Evolutionary conservation across 2,797 vertebrate species (phyloP).

Genomic region (Pipistrellus kuhlii): DNA sequence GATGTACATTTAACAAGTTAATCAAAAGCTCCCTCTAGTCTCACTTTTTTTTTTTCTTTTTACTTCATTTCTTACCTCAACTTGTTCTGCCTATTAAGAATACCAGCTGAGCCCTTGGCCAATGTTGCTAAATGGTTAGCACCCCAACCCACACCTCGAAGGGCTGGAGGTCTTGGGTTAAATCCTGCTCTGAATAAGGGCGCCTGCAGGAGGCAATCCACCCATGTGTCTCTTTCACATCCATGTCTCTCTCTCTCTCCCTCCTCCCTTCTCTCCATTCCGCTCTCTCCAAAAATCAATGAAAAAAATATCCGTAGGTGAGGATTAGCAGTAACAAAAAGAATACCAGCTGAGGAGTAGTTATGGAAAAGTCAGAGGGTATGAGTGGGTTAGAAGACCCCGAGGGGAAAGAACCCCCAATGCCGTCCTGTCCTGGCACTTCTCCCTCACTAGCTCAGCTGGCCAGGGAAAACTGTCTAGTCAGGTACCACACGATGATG

Average conservation of each 20-base stretch:
- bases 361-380: background rate
- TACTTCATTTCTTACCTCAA: constrained; percentile 1
- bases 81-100: background rate
- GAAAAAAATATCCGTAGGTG: background rate
- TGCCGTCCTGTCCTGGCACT: background rate
- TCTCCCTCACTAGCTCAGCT: background rate
- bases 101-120: background rate
- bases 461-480: background rate
- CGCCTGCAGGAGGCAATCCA: background rate
- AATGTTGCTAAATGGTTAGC: background rate
- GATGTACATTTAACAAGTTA: background rate
- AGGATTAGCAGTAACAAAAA: background rate
- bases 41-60: background rate
- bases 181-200: background rate
- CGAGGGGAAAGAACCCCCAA: background rate
- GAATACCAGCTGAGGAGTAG: background rate
- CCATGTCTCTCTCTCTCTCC: background rate
- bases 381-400: background rate
- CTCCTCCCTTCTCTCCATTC: background rate
- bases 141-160: background rate
- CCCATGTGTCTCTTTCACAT: background rate
- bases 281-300: background rate
- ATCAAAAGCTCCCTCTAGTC: constrained; percentile 7
- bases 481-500: background rate
- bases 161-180: background rate